Percentiles rank a stretch among this genome's conserved stretches.
Evolutionary conservation across 2,888 invertebrate species (phyloP).

Genomic region (Andrena praecox): DNA sequence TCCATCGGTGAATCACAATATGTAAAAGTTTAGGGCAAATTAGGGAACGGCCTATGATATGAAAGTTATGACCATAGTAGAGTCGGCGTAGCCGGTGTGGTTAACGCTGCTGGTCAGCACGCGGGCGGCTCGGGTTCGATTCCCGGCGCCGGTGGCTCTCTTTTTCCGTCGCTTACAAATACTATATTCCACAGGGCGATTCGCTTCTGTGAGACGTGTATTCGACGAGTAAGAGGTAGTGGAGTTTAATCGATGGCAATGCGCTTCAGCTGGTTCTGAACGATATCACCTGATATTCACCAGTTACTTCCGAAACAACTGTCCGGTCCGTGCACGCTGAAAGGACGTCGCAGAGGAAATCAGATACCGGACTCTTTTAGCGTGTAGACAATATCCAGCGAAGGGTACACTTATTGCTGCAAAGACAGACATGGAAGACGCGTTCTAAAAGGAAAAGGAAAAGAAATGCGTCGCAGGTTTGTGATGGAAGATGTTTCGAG

Average conservation of each 20-base stretch:
- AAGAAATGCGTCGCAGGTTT: neutral
- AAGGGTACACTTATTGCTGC: neutral
- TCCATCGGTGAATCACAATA: neutral
- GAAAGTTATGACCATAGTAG: no score
- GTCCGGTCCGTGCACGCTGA: neutral
- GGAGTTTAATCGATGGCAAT: slow-evolving; percentile 4
- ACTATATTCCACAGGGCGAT: neutral
- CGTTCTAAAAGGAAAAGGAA: neutral
- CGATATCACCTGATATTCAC: neutral
- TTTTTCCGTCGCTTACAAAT: no score
- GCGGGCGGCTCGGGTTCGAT: no score
- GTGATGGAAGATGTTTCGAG: neutral
- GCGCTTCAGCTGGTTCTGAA: neutral
- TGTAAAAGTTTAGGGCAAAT: no score
- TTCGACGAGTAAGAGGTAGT: neutral
- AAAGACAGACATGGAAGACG: neutral
- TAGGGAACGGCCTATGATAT: no score
- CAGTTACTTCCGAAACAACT: neutral
- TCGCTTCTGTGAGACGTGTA: neutral
- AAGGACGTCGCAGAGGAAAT: slow-evolving; percentile 4
- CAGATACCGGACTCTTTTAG: slow-evolving; percentile 6
- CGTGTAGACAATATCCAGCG: slow-evolving; percentile 6
- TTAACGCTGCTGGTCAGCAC: no score
- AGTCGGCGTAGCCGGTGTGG: no score
- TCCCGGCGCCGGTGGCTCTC: no score